Base-by-base conservation (phyloP, 2,797 vertebrate genomes). In the Philypnodon macrostomus region DNA sequence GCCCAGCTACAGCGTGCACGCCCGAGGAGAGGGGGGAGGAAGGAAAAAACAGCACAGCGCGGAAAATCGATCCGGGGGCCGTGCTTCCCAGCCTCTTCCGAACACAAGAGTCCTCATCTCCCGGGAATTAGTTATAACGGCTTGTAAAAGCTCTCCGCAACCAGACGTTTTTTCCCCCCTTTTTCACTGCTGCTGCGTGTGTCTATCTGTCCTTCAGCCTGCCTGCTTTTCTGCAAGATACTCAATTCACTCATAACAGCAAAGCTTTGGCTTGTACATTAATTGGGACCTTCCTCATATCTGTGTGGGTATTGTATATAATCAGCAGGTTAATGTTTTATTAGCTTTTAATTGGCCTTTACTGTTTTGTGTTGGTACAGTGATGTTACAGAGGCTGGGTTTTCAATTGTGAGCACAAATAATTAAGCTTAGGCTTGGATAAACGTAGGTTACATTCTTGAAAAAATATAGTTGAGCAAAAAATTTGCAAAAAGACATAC, bases 51-150 rank as follows among this genome's bases (percentile, higher is more conserved):
- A 70, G 69, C 70, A 57, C 70, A 64, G 79, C 74, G 56, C 77
- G 78, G 84, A 84, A 84, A 86, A 87, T 86, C 79, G 80, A 87
- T 86, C 83, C 79, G 48, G 70, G 70, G 79, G 73, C 80, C 73
- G 63, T 70, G 77, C 75, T 85, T 68, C 78, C 81, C 84, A 77
- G 83, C 81, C 83, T 79, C 80, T 81, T 83, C 81, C 81, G 70
- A 79, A 80, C 80, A 75, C 75, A 56, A 70, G 76, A 84, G 81
- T 83, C 79, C 83, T 82, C 68, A 68, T 82, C 85, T 85, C 74
- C 57, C n/a, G 78, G 85, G 84, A 85, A 85, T 81, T 84, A 80
- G 82, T 44, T 30, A 85, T 85, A 87, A 85, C 81, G 71, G 78
- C 72, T 80, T 83, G 81, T 87, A 83, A 85, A 85, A 85, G 81